A percentile compares a stretch with the other conserved stretches of the same genome.
Conservation (phyloP, 2,797 vertebrate genomes). For the Odontamblyopus rebecca region DNA sequence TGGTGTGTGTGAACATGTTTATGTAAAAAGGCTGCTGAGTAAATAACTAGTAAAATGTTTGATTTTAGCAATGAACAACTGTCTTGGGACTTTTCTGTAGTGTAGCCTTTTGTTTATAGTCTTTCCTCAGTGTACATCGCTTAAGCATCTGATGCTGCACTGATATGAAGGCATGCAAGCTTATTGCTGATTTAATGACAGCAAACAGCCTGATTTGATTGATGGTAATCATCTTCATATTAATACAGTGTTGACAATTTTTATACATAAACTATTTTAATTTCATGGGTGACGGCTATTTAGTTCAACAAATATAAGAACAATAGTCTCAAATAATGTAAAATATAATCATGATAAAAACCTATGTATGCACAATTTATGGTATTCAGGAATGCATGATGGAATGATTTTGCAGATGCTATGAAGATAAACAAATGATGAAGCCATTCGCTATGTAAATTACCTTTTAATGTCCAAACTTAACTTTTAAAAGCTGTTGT, state of each 20-base stretch:
- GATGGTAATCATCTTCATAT: conserved; percentile 47
- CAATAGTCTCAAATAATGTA: conserved; percentile 37
- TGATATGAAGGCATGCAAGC: conserved; percentile 75
- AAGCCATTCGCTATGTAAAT: conserved; percentile 48
- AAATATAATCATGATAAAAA: conserved; percentile 40
- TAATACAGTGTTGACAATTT: conserved; percentile 9
- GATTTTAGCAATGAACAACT: conserved; percentile 42
- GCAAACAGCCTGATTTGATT: conserved; percentile 70
- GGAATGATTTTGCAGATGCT: conserved; percentile 70
- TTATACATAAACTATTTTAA: conserved; percentile 1
- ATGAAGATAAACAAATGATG: conserved; percentile 56
- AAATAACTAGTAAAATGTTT: conserved; percentile 24
- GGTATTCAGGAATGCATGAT: conserved; percentile 71
- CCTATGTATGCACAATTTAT: conserved; percentile 53
- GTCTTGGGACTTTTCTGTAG: conserved; percentile 19
- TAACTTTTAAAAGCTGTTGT: conserved; percentile 32
- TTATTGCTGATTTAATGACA: conserved; percentile 72
- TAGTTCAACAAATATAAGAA: conserved; percentile 20
- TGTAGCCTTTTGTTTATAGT: conserved; percentile 6
- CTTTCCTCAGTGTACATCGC: conserved; percentile 33
- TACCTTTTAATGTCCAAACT: conserved; percentile 42
- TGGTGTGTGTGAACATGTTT: conserved; percentile 19
- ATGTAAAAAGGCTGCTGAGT: conserved; percentile 12
- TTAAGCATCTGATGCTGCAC: conserved; percentile 66
- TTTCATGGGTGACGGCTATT: conserved; percentile 23